These are phyloP conservation scores for Peromyscus polionotus DNA, from an alignment of 2,113 vertebrate species.

Conservation along the genomic window DNA sequence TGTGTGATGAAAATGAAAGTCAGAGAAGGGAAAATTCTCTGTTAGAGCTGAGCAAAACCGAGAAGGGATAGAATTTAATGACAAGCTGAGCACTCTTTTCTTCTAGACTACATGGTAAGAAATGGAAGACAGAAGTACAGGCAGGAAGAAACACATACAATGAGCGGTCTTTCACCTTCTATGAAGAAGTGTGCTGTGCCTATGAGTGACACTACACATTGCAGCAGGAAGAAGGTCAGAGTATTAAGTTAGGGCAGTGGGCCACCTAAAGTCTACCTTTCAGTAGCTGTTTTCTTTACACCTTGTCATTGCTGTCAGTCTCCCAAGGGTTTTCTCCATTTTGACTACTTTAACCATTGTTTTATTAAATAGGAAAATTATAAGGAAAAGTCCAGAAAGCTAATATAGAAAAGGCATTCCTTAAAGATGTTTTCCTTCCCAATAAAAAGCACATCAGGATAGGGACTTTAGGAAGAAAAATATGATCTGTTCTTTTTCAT, in stretches of 20 bases:
- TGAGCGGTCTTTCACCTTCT: not conserved
- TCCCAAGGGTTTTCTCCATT: not conserved
- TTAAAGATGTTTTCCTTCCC: slow-evolving; percentile 53
- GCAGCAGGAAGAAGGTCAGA: not conserved
- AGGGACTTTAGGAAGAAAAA: slow-evolving; percentile 65
- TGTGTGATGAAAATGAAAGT: not conserved
- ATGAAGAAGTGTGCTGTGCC: not conserved
- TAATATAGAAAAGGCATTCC: slow-evolving; percentile 31
- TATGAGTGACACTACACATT: not conserved
- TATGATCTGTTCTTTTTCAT: slow-evolving; percentile 18
- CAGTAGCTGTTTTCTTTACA: not conserved
- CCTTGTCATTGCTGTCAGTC: not conserved
- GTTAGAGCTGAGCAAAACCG: not conserved
- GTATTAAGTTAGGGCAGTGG: not conserved
- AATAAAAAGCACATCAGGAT: slow-evolving; percentile 61
- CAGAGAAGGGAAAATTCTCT: not conserved
- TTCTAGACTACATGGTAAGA: not conserved
- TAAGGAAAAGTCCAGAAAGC: slow-evolving; percentile 43
- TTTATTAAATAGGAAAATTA: slow-evolving; percentile 23
- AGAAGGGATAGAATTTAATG: not conserved
- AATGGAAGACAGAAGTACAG: not conserved
- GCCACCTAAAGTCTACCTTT: not conserved
- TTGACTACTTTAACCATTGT: not conserved
- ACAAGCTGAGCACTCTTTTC: not conserved
- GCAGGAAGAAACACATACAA: not conserved